phyloP scores from a whole-genome alignment of 2,797 vertebrate genomes.

The Periophthalmus magnuspinnatus region DNA sequence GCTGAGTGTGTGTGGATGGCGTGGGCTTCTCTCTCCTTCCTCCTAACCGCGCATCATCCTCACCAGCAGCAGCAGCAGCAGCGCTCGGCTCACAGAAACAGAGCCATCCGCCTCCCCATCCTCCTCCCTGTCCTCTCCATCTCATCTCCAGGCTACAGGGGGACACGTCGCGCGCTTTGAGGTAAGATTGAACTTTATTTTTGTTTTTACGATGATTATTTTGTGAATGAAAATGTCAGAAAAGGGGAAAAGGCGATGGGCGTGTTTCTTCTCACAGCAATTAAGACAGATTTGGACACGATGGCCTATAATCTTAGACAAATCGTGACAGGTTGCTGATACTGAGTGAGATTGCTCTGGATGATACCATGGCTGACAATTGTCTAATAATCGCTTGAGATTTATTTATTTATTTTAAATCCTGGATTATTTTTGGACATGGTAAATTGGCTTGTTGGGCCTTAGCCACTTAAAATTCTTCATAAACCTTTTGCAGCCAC shows the following conservation, averaged over 20 bases:
- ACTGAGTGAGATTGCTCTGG: constrained; percentile 29
- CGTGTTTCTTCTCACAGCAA: constrained; percentile 45
- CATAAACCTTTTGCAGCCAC: background rate
- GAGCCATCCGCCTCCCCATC: constrained; percentile 52
- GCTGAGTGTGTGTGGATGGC: constrained; percentile 51
- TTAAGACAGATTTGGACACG: constrained; percentile 51
- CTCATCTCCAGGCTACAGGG: constrained; percentile 42
- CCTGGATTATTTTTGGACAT: constrained; percentile 8
- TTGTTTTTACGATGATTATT: no score
- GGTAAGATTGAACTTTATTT: constrained; percentile 39
- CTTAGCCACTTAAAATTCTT: constrained; percentile 9
- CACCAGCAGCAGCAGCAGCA: constrained; percentile 31
- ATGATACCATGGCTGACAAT: constrained; percentile 21
- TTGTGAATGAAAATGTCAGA: constrained; percentile 9
- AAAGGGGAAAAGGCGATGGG: constrained; percentile 41
- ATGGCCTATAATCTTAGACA: constrained; percentile 28
- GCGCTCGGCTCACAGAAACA: constrained; percentile 50
- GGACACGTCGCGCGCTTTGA: constrained; percentile 31
- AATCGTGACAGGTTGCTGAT: constrained; percentile 53
- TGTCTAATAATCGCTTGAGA: constrained; percentile 5
- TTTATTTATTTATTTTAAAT: constrained; percentile 31
- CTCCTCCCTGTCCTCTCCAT: constrained; percentile 50
- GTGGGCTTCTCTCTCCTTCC: constrained; percentile 63
- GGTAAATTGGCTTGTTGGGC: constrained; percentile 45
- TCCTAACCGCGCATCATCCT: constrained; percentile 54